Conservation (phyloP, 2,888 invertebrate species). For the Ectemnius lituratus region DNA sequence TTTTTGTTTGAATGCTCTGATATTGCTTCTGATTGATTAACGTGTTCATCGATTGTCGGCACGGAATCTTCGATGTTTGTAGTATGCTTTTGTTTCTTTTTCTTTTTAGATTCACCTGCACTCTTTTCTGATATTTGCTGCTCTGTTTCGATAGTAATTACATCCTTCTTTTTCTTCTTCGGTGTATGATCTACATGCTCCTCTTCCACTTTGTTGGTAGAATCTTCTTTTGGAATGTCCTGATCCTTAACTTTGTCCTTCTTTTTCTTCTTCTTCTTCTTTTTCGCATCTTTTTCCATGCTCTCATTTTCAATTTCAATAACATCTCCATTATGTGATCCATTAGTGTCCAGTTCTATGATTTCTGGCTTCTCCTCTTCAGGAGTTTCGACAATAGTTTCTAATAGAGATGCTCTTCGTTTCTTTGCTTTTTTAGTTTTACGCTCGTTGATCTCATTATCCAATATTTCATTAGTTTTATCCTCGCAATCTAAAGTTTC, state of each 20-base stretch:
- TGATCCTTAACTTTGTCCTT: slow-evolving; percentile 11
- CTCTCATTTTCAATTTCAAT: slow-evolving; percentile 13
- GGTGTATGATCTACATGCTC: slow-evolving; percentile 8
- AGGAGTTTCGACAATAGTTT: slow-evolving; percentile 69
- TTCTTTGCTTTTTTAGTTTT: slow-evolving; percentile 62
- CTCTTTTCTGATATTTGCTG: neutral
- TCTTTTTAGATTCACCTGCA: neutral
- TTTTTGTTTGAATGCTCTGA: too few species aligned
- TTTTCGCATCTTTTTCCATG: slow-evolving; percentile 42
- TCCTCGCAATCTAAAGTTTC: slow-evolving; percentile 59
- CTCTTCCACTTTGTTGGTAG: neutral
- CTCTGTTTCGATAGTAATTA: too few species aligned
- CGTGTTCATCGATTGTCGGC: too few species aligned
- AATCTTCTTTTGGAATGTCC: neutral
- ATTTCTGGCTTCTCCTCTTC: slow-evolving; percentile 37
- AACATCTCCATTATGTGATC: slow-evolving; percentile 15
- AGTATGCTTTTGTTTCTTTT: neutral
- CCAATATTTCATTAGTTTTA: slow-evolving; percentile 61
- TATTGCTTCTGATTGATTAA: too few species aligned
- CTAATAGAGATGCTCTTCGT: slow-evolving; percentile 62
- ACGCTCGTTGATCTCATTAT: slow-evolving; percentile 68
- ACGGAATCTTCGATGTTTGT: too few species aligned
- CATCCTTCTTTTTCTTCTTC: slow-evolving; percentile 1
- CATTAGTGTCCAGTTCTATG: slow-evolving; percentile 14
- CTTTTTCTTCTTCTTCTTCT: slow-evolving; percentile 35